Evolutionary conservation across 1,140 invertebrate species (phyloP), one percentile per base, ranked within the genome.

Genomic region (Drosophila ananassae): DNA sequence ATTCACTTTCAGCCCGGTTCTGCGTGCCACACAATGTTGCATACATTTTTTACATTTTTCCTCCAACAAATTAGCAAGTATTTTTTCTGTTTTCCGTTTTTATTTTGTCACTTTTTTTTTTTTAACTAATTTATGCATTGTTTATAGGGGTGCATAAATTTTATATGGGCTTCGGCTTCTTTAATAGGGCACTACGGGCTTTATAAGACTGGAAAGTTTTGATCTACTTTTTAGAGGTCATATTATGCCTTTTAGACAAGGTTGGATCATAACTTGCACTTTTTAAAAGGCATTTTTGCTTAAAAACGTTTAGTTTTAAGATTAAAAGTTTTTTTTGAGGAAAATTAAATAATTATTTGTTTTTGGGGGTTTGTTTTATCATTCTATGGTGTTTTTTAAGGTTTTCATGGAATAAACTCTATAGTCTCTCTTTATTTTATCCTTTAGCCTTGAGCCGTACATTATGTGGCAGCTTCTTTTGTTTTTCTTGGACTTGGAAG

Each of bases 41-140:
- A 58, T 58, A 58, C 21, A 69, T 59, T 59, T 64, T 46, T 46
- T 44, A n/a, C 32, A 68, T 55, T 67, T 69, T 17, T 17, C 17
- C 17, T 41, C 63, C 50, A 50, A 28, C 62, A 58, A 58, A 51
- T 69, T 57, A 58, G 46, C 28, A 69, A 48, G 34, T 37, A 37
- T 37, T 12, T 37, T 37, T 32, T 2, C 32, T 9, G 32, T 17
- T 13, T 48, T 17, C 17, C 17, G 17, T 17, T 17, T 17, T 17
- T 53, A 48, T 67, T 30, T 24, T 32, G 39, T 56, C 59, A 54
- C 28, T 37, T 32, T 10, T 44, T 44, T 17, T 2, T 25, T 5
- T 5, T n/a, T n/a, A n/a, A 25, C 25, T 6, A 28, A 28, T 6
- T 21, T 2, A 44, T 7, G 39, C 39, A 4, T n/a, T 2, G 8